A percentile compares a stretch with the other conserved stretches of the same genome.
phyloP scores from a whole-genome alignment of 2,113 vertebrate genomes.

The Halcyon senegalensis region DNA sequence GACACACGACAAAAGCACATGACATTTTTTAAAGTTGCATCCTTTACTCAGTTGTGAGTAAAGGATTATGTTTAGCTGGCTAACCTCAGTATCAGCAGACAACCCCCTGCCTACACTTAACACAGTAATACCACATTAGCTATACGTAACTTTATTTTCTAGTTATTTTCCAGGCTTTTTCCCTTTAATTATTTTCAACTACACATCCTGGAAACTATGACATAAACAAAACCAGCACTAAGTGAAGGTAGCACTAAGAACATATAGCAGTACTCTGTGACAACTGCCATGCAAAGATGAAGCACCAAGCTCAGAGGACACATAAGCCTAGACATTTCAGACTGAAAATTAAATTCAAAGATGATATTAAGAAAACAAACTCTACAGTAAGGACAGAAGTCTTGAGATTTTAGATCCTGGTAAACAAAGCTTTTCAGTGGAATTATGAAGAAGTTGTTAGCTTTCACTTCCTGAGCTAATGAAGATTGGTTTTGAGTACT shows the following conservation, averaged over 20 bases:
- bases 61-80: not conserved
- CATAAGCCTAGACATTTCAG: not conserved
- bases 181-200: not conserved
- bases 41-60: not conserved
- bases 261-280: not conserved
- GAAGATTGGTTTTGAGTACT: not conserved
- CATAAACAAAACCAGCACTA: not conserved
- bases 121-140: not conserved
- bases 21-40: not conserved
- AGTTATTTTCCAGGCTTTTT: not conserved
- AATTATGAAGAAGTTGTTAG: not conserved
- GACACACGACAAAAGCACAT: not conserved
- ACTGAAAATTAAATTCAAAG: not conserved
- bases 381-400: not conserved
- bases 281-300: not conserved
- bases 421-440: not conserved
- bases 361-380: not conserved
- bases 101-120: fast-evolving
- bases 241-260: not conserved
- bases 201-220: not conserved
- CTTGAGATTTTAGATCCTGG: not conserved
- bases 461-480: slow-evolving; percentile 34
- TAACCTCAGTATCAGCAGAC: not conserved
- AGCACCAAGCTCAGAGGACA: not conserved
- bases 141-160: not conserved